phyloP scores from a whole-genome alignment of 64 coral and sea anemone species.

The Porites lutea region DNA sequence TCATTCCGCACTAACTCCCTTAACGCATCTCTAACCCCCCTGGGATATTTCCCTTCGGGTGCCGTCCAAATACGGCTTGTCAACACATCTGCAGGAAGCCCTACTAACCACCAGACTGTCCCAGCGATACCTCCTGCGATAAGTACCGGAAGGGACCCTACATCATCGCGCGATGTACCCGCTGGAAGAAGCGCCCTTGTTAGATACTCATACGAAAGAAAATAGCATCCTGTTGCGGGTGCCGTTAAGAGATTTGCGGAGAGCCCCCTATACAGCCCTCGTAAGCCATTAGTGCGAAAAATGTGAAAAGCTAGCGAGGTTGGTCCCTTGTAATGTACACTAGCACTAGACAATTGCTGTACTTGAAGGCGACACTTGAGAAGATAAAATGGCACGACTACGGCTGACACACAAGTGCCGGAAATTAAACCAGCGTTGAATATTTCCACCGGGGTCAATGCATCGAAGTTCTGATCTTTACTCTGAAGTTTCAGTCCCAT shows the following conservation, averaged over 20 bases:
- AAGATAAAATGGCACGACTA: constrained; percentile 65
- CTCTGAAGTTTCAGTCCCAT: constrained; percentile 66
- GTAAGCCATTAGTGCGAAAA: constrained; percentile 47
- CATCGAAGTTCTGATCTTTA: constrained; percentile 21
- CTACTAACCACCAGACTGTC: constrained; percentile 58
- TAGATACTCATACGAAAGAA: constrained; percentile 74
- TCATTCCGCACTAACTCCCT: constrained; percentile 55
- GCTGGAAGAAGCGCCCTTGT: constrained; percentile 15
- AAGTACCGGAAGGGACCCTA: constrained; percentile 38
- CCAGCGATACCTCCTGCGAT: constrained; percentile 73
- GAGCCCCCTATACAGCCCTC: constrained; percentile 70
- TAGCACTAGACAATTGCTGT: constrained; percentile 56
- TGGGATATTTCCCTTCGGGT: constrained; percentile 60
- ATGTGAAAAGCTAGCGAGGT: constrained; percentile 56
- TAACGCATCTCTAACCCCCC: constrained; percentile 62
- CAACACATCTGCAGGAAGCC: constrained; percentile 62
- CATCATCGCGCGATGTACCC: constrained; percentile 65
- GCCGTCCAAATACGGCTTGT: constrained; percentile 67
- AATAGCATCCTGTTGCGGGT: constrained; percentile 64
- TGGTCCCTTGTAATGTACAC: constrained; percentile 56
- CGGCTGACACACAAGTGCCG: constrained; percentile 39
- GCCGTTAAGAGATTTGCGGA: constrained; percentile 62
- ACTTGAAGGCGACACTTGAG: constrained; percentile 85
- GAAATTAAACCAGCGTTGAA: constrained; percentile 77
- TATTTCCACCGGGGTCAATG: constrained; percentile 41